Conservation (phyloP, 2,888 invertebrate species). For the Hartigia nigra region DNA sequence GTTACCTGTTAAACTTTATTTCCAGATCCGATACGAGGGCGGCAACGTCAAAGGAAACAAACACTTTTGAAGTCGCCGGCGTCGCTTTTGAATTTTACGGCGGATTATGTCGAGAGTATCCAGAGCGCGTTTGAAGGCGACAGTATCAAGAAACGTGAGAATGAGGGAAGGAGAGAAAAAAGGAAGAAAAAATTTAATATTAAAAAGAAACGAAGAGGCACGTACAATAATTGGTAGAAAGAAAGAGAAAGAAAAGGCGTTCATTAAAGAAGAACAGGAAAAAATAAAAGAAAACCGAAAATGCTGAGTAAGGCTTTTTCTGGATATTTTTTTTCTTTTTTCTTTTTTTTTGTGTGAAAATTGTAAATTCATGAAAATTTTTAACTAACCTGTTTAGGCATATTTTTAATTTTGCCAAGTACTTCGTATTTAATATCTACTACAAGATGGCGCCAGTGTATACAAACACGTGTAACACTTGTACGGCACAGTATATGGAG, state of each 20-base stretch:
- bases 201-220: background rate
- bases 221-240: background rate
- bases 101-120: background rate
- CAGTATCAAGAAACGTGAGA: background rate
- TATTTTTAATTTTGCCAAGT: too few species aligned
- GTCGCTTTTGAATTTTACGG: background rate
- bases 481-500: background rate
- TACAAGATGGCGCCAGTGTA: too few species aligned
- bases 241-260: background rate
- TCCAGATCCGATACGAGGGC: constrained; percentile 31
- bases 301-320: background rate
- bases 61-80: background rate
- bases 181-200: background rate
- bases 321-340: too few species aligned
- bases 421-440: too few species aligned
- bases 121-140: background rate
- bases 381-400: too few species aligned
- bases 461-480: too few species aligned
- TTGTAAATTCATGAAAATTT: too few species aligned
- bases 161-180: background rate
- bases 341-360: too few species aligned
- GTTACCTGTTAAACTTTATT: constrained; percentile 42
- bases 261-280: too few species aligned
- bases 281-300: background rate
- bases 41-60: constrained; percentile 35